Evolutionary conservation across 2,888 invertebrate genomes (phyloP).

Genomic region (Watsonalla cultraria): DNA sequence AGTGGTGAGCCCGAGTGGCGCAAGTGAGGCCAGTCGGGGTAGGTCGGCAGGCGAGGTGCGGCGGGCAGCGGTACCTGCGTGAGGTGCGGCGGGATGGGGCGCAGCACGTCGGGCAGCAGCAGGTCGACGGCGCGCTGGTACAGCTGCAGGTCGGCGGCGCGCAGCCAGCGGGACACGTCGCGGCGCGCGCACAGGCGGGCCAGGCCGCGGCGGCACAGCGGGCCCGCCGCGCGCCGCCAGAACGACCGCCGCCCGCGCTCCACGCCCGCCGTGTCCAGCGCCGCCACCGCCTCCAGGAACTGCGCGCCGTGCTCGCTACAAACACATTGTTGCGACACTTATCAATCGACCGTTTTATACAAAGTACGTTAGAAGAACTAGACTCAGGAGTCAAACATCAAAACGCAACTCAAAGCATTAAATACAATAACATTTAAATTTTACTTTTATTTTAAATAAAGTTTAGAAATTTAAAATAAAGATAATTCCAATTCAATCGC

Average conservation of each 20-base stretch:
- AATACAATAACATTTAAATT: too few species aligned
- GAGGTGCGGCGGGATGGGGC: conserved; percentile 95
- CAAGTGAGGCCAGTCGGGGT: conserved; percentile 28
- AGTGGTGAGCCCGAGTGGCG: too few species aligned
- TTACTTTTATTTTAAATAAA: too few species aligned
- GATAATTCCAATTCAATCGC: too few species aligned
- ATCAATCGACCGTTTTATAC: too few species aligned
- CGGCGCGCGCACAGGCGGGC: conserved; percentile 81
- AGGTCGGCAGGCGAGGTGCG: too few species aligned
- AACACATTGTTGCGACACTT: neutral
- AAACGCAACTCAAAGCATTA: too few species aligned
- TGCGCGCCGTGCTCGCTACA: conserved; percentile 94
- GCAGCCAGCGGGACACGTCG: conserved; percentile 88
- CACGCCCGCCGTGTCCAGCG: conserved; percentile 92
- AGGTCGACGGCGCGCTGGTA: conserved; percentile 98
- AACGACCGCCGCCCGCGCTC: conserved; percentile 95
- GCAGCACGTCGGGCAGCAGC: conserved; percentile 96
- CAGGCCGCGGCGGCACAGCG: conserved; percentile 95
- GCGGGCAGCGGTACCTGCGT: conserved; percentile 86
- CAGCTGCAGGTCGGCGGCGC: conserved; percentile 92
- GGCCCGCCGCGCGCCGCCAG: conserved; percentile 88
- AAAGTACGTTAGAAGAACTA: too few species aligned
- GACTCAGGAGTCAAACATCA: too few species aligned
- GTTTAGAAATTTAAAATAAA: too few species aligned
- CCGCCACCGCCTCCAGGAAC: conserved; percentile 93